phyloP scores from a whole-genome alignment of 2,113 vertebrate genomes.

The Ranitomeya variabilis region DNA sequence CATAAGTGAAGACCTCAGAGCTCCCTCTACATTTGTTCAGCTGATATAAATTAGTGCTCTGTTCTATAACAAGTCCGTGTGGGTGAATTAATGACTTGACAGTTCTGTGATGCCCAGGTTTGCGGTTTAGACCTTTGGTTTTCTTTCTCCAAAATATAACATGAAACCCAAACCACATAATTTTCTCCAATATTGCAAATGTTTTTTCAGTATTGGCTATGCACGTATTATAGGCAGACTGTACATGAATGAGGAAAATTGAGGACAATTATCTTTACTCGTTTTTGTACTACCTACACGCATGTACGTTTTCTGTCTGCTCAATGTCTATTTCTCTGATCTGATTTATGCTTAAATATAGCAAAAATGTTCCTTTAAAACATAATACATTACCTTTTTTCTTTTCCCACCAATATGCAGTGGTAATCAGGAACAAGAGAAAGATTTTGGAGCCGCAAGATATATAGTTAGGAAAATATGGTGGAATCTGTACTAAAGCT shows the following conservation, averaged over 20 bases:
- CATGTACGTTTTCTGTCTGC: not conserved
- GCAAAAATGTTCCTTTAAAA: not conserved
- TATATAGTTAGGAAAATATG: no score
- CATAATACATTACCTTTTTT: not conserved
- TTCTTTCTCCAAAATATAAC: conserved; percentile 42
- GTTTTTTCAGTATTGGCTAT: conserved; percentile 17
- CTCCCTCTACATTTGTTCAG: conserved; percentile 49
- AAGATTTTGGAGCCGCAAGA: no score
- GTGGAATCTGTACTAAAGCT: no score
- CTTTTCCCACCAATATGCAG: not conserved
- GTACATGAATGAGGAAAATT: not conserved
- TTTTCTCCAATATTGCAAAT: conserved; percentile 25
- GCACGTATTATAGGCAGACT: not conserved
- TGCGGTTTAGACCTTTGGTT: conserved; percentile 40
- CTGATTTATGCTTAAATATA: not conserved
- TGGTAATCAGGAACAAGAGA: not conserved
- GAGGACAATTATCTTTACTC: not conserved
- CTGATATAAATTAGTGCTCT: conserved; percentile 50
- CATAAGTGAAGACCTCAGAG: conserved; percentile 21
- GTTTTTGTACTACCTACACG: not conserved
- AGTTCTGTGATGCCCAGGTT: conserved; percentile 43
- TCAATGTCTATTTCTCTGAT: not conserved
- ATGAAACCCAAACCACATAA: conserved; percentile 47
- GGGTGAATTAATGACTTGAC: conserved; percentile 49
- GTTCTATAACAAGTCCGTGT: conserved; percentile 47